phyloP scores from a whole-genome alignment of 2,797 vertebrate species.

The Leptodactylus fallax region DNA sequence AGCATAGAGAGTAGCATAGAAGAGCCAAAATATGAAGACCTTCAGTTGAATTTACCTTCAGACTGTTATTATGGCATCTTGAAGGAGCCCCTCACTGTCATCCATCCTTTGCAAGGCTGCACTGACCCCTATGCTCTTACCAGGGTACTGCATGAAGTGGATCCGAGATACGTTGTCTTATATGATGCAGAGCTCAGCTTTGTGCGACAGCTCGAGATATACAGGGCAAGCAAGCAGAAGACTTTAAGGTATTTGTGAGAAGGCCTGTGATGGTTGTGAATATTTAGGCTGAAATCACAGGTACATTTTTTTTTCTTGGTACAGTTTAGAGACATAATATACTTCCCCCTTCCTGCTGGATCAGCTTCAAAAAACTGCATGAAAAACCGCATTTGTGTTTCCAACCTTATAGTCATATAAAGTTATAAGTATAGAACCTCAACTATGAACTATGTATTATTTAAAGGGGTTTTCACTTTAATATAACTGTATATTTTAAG shows the following conservation, averaged over 20 bases:
- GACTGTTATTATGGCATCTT: constrained; percentile 90
- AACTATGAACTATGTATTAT: no score
- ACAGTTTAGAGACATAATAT: no score
- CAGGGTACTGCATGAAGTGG: constrained; percentile 88
- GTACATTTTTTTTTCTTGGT: no score
- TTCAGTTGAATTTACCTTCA: constrained; percentile 82
- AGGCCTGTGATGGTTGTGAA: neutral
- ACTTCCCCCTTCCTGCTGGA: no score
- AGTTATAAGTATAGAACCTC: no score
- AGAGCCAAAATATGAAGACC: constrained; percentile 73
- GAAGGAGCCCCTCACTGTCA: constrained; percentile 88
- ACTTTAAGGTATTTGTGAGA: constrained; percentile 81
- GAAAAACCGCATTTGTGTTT: no score
- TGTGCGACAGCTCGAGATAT: constrained; percentile 93
- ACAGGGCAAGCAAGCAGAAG: constrained; percentile 88
- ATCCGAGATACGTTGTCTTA: constrained; percentile 89
- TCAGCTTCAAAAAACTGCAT: no score
- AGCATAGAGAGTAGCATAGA: constrained; percentile 68
- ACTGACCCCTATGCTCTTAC: constrained; percentile 91
- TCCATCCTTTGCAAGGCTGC: constrained; percentile 91
- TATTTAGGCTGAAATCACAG: neutral
- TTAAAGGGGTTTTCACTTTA: no score
- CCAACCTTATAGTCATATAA: no score
- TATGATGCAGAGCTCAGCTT: constrained; percentile 93
- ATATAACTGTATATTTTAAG: no score